Evolutionary conservation across 2,797 vertebrate genomes (phyloP), one percentile per base, ranked within the genome.

Genomic region (Sparidentex hasta): DNA sequence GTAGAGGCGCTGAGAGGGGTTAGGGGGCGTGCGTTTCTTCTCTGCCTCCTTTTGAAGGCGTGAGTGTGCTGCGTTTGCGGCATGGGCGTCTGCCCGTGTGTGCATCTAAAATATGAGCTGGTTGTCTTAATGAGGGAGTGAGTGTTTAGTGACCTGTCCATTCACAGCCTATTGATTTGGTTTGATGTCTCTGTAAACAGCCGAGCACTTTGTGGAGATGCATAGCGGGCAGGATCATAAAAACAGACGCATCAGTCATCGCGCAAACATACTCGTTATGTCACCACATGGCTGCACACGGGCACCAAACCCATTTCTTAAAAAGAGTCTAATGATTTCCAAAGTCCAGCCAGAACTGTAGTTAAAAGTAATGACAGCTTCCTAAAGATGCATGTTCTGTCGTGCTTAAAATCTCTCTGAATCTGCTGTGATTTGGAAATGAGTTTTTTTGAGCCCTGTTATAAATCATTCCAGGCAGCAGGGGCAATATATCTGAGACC

Each of bases 111-210:
- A 87, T 81, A 82, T 87, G 76, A 86, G 79, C 58, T 78, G 65
- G 68, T 87, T 89, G 82, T 90, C 82, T 83, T 89, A 88, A 85
- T 84, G 73, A 88, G 78, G 69, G 79, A 87, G 76, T 84, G 81
- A 88, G 85, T 89, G 91, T 91, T 91, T 86, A 90, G 88, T 89
- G 89, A 90, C 87, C 84, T 90, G 85, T 92, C 90, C 71, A 77
- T 93, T 93, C 83, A 85, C 83, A 88, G 89, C 73, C 81, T 86
- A 86, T 92, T 92, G 91, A 93, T 92, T 82, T 85, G 80, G 78
- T 85, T 87, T 90, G 90, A 90, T 88, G 90, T 89, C 84, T 85
- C 75, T 90, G 87, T 85, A 83, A 85, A 76, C 54, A 79, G 76
- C 69, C 54, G 44, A 76, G 78, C 83, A 70, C 78, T 89, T 91